Percentiles rank a stretch among this genome's conserved stretches.
Evolutionary conservation across 2,888 invertebrate species (phyloP).

Genomic region (Desoria tigrina): DNA sequence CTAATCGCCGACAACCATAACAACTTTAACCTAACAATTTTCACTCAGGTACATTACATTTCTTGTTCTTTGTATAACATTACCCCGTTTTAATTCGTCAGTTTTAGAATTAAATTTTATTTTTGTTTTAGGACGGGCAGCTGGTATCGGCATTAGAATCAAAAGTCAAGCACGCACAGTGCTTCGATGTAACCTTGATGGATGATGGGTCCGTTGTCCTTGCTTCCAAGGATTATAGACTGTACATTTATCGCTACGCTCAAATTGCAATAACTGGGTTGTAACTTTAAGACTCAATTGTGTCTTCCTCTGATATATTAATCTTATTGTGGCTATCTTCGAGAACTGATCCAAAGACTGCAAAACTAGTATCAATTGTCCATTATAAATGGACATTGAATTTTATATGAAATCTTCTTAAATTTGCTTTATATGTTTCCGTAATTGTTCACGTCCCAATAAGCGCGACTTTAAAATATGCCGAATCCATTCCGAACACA

Average conservation of each 20-base stretch:
- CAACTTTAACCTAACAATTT: conserved; percentile 98
- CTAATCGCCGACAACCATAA: conserved; percentile 99
- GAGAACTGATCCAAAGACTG: background rate
- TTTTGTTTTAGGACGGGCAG: conserved; percentile 78
- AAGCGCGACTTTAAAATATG: too few relatives aligned
- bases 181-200: conserved; percentile 98
- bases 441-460: too few relatives aligned
- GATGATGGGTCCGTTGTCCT: conserved; percentile 98
- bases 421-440: too few relatives aligned
- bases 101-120: too few relatives aligned
- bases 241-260: conserved; percentile 98
- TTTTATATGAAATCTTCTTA: too few relatives aligned
- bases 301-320: background rate
- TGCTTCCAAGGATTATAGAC: conserved; percentile 98
- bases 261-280: conserved; percentile 86
- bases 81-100: background rate
- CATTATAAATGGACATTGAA: background rate
- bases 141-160: conserved; percentile 97
- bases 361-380: background rate
- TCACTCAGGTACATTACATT: conserved; percentile 64
- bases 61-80: background rate
- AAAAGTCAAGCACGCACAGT: conserved; percentile 99
- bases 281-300: conserved; percentile 58
- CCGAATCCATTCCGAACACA: too few relatives aligned
- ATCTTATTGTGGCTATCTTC: background rate